These are phyloP conservation scores for Tetanocera ferruginea DNA, from an alignment of 2,888 invertebrate species.

Conservation along the genomic window DNA sequence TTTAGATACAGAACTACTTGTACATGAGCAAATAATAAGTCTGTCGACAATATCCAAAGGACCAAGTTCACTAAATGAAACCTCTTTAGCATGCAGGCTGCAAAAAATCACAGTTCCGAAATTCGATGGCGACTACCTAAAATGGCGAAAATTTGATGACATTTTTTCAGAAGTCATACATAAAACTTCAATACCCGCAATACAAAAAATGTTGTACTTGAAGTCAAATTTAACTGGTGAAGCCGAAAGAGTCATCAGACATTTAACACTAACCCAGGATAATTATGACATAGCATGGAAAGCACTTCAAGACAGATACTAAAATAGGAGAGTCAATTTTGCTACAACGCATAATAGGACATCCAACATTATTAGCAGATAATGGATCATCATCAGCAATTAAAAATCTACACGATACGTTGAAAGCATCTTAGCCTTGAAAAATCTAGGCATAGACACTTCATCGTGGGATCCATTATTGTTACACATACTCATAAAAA, in stretches of 20 bases:
- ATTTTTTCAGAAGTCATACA: constrained; percentile 15
- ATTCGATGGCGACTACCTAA: constrained; percentile 13
- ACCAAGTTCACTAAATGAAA: too few species aligned
- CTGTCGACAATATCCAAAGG: too few species aligned
- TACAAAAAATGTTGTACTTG: constrained; percentile 26
- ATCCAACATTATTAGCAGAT: not conserved
- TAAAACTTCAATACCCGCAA: not conserved
- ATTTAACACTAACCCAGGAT: constrained; percentile 5
- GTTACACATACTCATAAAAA: constrained; percentile 5
- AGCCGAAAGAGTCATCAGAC: constrained; percentile 24
- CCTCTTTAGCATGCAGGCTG: not conserved
- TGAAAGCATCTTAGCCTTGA: not conserved
- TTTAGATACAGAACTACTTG: too few species aligned
- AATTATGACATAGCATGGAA: constrained; percentile 20
- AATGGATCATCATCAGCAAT: not conserved
- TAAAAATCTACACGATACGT: constrained; percentile 9
- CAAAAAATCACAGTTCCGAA: not conserved
- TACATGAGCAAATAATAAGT: too few species aligned
- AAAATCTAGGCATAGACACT: constrained; percentile 9
- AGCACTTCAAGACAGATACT: constrained; percentile 5
- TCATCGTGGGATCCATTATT: constrained; percentile 22
- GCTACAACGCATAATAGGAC: not conserved
- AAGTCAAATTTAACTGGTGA: constrained; percentile 19
- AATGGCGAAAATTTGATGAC: constrained; percentile 20
- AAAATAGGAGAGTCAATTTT: constrained; percentile 14